Evolutionary conservation across 2,797 vertebrate species (phyloP).

Genomic region (Pogoniulus pusillus): DNA sequence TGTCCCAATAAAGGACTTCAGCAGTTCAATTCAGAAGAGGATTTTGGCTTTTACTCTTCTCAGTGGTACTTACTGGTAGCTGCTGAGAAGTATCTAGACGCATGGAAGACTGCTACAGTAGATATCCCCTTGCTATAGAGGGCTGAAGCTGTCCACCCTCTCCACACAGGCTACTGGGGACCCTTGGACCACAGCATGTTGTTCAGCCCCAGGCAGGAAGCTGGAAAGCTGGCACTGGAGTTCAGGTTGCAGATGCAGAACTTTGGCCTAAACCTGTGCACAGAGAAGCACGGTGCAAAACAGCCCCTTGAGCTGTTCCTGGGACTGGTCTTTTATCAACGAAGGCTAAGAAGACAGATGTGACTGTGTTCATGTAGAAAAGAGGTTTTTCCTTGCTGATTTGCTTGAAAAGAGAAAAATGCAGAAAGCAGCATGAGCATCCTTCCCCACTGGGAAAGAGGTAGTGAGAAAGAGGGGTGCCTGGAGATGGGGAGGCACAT

Average conservation of each 20-base stretch:
- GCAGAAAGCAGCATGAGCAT: not conserved
- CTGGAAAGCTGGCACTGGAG: not conserved
- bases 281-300: not conserved
- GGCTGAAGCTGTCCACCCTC: not conserved
- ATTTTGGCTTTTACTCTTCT: not conserved
- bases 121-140: not conserved
- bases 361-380: not conserved
- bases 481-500: not conserved
- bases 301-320: not conserved
- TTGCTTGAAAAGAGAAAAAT: constrained; percentile 27
- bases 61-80: not conserved
- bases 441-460: not conserved
- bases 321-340: not conserved
- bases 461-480: fast-evolving
- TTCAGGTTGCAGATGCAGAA: not conserved
- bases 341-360: not conserved
- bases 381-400: not conserved
- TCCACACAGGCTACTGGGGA: fast-evolving
- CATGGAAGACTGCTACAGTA: not conserved
- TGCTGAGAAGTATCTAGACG: not conserved
- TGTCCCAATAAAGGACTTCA: not conserved
- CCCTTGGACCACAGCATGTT: not conserved
- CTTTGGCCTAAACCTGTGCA: not conserved
- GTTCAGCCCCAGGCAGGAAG: fast-evolving
- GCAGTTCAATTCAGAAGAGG: not conserved